A percentile compares a stretch with the other conserved stretches of the same genome.
These are phyloP conservation scores for Eilema caniola DNA, from an alignment of 2,888 invertebrate species.

Conservation along the genomic window DNA sequence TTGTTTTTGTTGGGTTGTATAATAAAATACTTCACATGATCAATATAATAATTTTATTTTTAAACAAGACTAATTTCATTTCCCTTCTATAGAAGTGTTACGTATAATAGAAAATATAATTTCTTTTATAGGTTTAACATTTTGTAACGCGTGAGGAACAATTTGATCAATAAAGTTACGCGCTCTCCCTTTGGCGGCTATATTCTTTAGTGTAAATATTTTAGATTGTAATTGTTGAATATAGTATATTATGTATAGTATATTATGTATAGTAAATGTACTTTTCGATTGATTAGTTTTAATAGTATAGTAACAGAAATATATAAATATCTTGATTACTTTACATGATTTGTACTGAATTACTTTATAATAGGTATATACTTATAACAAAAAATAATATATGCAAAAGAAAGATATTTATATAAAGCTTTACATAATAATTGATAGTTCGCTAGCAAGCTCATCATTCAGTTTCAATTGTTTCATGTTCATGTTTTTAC, in stretches of 20 bases:
- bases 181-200: too few relatives aligned
- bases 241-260: too few relatives aligned
- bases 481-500: not conserved
- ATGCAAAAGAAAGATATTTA: not conserved
- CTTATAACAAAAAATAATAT: not conserved
- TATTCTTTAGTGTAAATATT: too few relatives aligned
- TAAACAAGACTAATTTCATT: not conserved
- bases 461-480: too few relatives aligned
- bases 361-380: not conserved
- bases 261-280: not conserved
- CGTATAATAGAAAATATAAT: not conserved
- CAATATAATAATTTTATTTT: conserved; percentile 7
- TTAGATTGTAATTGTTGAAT: too few relatives aligned
- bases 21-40: conserved; percentile 2
- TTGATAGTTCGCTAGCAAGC: not conserved
- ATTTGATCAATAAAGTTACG: not conserved
- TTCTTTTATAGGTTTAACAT: not conserved
- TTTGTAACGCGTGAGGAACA: not conserved
- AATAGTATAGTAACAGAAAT: not conserved
- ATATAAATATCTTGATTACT: not conserved
- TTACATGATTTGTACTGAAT: not conserved
- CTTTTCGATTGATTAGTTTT: not conserved
- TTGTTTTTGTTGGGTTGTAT: not conserved
- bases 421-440: not conserved
- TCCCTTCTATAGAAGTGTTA: not conserved